Evolutionary conservation across 2,113 vertebrate species (phyloP).

Genomic region (Hypomesus transpacificus): DNA sequence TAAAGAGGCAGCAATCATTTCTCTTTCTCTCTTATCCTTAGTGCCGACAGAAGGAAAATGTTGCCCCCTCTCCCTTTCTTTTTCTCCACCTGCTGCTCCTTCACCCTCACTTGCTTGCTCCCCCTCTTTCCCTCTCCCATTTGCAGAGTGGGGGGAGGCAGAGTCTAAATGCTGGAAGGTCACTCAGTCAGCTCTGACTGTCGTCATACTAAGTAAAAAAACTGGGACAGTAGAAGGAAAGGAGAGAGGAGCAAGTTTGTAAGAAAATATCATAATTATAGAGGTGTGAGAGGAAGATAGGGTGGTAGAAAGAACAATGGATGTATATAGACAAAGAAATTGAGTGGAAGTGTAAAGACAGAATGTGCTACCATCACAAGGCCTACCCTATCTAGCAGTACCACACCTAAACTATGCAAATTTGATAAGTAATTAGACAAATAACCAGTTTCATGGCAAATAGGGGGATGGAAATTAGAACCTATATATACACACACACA

Average conservation of each 20-base stretch:
- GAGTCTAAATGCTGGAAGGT: slow-evolving; percentile 57
- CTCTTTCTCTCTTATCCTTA: slow-evolving; percentile 41
- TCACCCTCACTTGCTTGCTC: slow-evolving; percentile 29
- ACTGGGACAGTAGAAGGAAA: slow-evolving; percentile 15
- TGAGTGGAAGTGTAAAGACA: not conserved
- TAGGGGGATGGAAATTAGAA: too few species aligned
- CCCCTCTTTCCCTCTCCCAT: slow-evolving; percentile 34
- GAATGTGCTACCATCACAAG: not conserved
- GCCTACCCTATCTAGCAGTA: not conserved
- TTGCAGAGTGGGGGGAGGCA: slow-evolving; percentile 49
- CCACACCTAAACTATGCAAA: too few species aligned
- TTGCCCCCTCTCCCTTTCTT: slow-evolving; percentile 18
- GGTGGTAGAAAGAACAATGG: not conserved
- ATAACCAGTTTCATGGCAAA: too few species aligned
- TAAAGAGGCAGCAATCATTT: slow-evolving; percentile 31
- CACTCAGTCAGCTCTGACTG: slow-evolving; percentile 63
- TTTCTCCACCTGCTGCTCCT: slow-evolving; percentile 36
- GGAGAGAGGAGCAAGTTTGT: slow-evolving; percentile 2
- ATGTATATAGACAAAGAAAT: not conserved
- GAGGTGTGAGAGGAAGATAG: not conserved
- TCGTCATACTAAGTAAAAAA: slow-evolving; percentile 50
- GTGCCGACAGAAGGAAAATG: slow-evolving; percentile 37
- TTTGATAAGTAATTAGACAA: too few species aligned
- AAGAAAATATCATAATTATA: not conserved
- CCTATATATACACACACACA: too few species aligned